phyloP scores from a whole-genome alignment of 2,113 vertebrate genomes.

The Trematocara macrostoma region DNA sequence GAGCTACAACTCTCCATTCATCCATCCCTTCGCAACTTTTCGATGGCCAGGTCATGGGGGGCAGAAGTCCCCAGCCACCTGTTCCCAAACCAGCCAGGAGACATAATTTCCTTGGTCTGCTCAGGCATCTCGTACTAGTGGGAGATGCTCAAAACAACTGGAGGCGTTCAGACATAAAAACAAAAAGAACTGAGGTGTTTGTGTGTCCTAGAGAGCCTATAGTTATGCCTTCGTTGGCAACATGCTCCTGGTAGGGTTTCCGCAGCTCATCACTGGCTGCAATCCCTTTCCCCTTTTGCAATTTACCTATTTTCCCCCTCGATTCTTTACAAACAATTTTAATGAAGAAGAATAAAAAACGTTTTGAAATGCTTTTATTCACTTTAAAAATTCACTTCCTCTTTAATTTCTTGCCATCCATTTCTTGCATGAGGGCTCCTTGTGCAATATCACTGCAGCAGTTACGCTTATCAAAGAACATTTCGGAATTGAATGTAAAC shows the following conservation, averaged over 20 bases:
- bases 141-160: neutral
- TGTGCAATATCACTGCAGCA: slow-evolving; percentile 68
- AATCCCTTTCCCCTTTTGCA: neutral
- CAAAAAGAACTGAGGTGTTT: neutral
- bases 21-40: neutral
- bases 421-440: slow-evolving; percentile 29
- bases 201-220: neutral
- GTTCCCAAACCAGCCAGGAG: neutral
- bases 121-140: neutral
- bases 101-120: neutral
- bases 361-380: slow-evolving; percentile 64
- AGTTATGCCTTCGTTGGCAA: neutral
- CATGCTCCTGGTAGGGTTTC: neutral
- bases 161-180: neutral
- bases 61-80: neutral
- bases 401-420: slow-evolving; percentile 41
- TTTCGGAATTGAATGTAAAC: slow-evolving; percentile 53
- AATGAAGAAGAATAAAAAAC: neutral
- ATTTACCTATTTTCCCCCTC: neutral
- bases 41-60: neutral
- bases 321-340: neutral
- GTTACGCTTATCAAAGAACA: slow-evolving; percentile 56
- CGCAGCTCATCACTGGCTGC: neutral
- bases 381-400: slow-evolving; percentile 57
- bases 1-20: neutral